A percentile compares a stretch with the other conserved stretches of the same genome.
Evolutionary conservation across 2,113 vertebrate species (phyloP).

Genomic region (Callaeas wilsoni): DNA sequence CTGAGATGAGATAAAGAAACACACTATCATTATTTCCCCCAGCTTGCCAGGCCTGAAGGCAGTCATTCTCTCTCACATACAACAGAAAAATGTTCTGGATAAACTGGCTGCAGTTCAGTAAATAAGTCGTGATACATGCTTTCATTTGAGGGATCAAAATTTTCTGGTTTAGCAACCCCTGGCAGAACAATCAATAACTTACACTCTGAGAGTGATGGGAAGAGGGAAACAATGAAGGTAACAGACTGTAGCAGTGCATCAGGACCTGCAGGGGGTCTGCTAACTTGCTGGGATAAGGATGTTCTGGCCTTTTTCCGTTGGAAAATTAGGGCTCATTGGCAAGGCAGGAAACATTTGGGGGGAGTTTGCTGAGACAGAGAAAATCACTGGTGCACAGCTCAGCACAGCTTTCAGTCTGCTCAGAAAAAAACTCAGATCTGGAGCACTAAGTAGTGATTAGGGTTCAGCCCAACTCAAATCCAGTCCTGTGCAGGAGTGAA

Average conservation of each 20-base stretch:
- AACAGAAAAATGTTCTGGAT: neutral
- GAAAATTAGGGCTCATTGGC: neutral
- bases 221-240: neutral
- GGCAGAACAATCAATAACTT: slow-evolving; percentile 2
- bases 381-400: neutral
- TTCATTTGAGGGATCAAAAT: neutral
- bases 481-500: neutral
- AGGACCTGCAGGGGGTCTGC: neutral
- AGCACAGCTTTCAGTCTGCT: neutral
- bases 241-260: neutral
- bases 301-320: neutral
- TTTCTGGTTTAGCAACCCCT: neutral
- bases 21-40: neutral
- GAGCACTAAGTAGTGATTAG: neutral
- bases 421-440: neutral
- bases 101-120: neutral
- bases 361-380: neutral
- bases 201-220: neutral
- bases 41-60: neutral
- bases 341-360: neutral
- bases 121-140: neutral
- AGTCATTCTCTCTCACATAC: neutral
- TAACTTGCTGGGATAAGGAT: neutral
- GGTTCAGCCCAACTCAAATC: neutral
- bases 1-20: neutral